Base-by-base conservation (phyloP, 2,888 invertebrate genomes). In the Hydraecia micacea region DNA sequence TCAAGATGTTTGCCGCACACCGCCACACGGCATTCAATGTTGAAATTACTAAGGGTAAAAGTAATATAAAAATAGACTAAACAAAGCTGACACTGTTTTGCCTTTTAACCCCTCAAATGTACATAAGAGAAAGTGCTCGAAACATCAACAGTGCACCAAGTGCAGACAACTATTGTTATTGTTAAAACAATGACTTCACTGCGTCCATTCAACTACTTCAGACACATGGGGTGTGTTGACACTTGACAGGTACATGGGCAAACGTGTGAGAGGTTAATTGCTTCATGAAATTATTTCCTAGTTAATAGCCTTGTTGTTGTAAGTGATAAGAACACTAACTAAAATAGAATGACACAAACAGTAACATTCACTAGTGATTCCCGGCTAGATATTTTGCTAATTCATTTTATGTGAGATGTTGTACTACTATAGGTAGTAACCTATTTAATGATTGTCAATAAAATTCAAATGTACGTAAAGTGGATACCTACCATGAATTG, bases 381-480 rank as follows among this genome's bases (percentile, higher is more conserved):
- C 3, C 3, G 32, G 13, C 32, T 32, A 75, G 13, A 11, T 42
- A 1, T 13, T 70, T 13, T 73, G 13, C 72, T 28, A n/a, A 69
- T 11, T 25, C 6, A 28, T 28, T 25, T 3, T 7, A 42, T 8
- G 3, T 11, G 6, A 18, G 9, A 32, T 46, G 18, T 18, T 70
- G 32, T 25, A 32, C 25, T 32, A 25, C 32, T 36, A 63, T 13
- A 13, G 13, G 9, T 39, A 39, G 42, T 42, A 42, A 46, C 36
- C 11, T 25, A 73, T 15, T 39, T 1, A 49, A 52, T 73, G 55
- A 36, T 15, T n/a, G 3, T n/a, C 8, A 75, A 75, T 58, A 55
- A 58, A 75, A 18, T 75, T 32, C 8, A 75, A 58, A 75, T 75
- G 42, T 7, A 46, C 15, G 25, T 52, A 39, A 9, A 39, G 8